These are phyloP conservation scores for Cheilosia pagana DNA, from an alignment of 2,888 invertebrate species.

Conservation along the genomic window DNA sequence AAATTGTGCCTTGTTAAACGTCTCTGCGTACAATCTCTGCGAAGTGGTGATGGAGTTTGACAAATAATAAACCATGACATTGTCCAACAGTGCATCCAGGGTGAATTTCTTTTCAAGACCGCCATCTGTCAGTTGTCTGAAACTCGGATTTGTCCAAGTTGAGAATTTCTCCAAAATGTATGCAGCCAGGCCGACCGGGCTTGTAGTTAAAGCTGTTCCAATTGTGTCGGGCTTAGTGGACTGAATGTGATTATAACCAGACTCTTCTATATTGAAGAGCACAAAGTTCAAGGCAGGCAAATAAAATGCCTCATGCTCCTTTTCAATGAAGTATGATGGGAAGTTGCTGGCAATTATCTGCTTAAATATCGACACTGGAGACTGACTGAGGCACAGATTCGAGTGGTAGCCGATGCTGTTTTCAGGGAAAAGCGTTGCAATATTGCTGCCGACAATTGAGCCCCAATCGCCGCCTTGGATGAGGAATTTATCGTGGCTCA, in stretches of 20 bases:
- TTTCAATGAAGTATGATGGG: slow-evolving; percentile 86
- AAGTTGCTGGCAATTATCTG: slow-evolving; percentile 84
- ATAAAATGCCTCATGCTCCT: slow-evolving; percentile 84
- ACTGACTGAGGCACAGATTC: slow-evolving; percentile 85
- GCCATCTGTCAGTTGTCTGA: slow-evolving; percentile 86
- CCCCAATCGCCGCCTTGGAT: slow-evolving; percentile 95
- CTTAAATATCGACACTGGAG: slow-evolving; percentile 80
- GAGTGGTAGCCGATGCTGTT: slow-evolving; percentile 86
- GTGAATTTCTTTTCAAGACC: slow-evolving; percentile 85
- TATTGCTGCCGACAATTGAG: slow-evolving; percentile 85
- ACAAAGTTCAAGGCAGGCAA: slow-evolving; percentile 83
- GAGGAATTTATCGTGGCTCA: slow-evolving; percentile 87
- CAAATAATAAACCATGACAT: slow-evolving; percentile 92
- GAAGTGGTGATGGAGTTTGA: slow-evolving; percentile 89
- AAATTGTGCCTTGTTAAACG: slow-evolving; percentile 78
- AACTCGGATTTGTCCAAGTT: slow-evolving; percentile 86
- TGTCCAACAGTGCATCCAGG: slow-evolving; percentile 86
- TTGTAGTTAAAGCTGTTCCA: slow-evolving; percentile 84
- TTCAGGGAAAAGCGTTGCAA: slow-evolving; percentile 87
- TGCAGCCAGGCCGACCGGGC: slow-evolving; percentile 92
- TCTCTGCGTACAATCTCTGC: slow-evolving; percentile 88
- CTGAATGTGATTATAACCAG: slow-evolving; percentile 90
- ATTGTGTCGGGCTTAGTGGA: slow-evolving; percentile 95
- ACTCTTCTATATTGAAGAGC: slow-evolving; percentile 82
- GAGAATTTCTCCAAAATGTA: slow-evolving; percentile 96